Conservation (phyloP, 37 sponge, comb jelly and placozoan genomes). For the Spongilla lacustris region DNA sequence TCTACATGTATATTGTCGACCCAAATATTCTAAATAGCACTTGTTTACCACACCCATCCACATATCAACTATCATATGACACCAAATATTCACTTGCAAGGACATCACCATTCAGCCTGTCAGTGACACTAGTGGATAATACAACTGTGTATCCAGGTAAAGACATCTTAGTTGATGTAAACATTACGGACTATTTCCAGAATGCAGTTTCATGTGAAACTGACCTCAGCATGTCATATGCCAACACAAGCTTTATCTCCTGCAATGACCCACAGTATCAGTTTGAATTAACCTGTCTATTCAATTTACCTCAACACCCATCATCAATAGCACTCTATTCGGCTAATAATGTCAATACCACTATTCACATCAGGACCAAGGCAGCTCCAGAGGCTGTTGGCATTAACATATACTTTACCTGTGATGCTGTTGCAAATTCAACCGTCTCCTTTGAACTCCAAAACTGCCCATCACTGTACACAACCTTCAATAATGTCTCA, state of each 20-base stretch:
- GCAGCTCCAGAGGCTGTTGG: background rate
- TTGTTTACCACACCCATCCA: too few relatives aligned
- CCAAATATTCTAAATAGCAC: too few relatives aligned
- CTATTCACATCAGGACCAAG: background rate
- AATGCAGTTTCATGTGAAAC: background rate
- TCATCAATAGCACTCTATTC: background rate
- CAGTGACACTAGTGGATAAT: background rate
- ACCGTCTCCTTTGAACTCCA: background rate
- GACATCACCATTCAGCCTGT: background rate
- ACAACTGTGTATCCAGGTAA: conserved; percentile 5
- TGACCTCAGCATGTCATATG: background rate
- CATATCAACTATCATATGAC: too few relatives aligned
- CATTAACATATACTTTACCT: background rate
- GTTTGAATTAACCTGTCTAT: background rate
- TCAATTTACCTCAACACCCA: background rate
- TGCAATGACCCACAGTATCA: background rate
- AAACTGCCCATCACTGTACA: background rate
- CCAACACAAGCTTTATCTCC: background rate
- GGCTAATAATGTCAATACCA: background rate
- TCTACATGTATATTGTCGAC: too few relatives aligned
- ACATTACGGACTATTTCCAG: background rate
- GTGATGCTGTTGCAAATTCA: background rate
- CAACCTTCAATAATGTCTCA: background rate
- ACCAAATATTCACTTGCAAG: too few relatives aligned
- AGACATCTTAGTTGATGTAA: background rate